phyloP scores from a whole-genome alignment of 2,888 invertebrate species.

The Oscheius onirici region DNA sequence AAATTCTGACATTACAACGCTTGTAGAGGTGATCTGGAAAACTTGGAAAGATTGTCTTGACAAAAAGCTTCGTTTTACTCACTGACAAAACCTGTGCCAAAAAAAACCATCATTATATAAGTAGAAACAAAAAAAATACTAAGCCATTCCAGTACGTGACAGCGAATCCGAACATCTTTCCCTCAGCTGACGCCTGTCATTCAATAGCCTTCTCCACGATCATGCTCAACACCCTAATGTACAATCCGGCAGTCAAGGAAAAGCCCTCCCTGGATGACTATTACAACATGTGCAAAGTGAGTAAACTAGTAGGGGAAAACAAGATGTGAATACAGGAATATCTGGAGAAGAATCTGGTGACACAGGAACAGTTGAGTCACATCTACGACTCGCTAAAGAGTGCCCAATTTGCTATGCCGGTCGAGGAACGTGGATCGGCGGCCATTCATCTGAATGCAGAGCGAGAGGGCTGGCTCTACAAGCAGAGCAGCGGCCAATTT shows the following conservation, averaged over 20 bases:
- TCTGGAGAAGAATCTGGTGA: conserved; percentile 24
- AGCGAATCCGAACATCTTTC: conserved; percentile 40
- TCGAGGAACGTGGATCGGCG: conserved; percentile 31
- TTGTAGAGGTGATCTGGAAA: too few species aligned
- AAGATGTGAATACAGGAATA: conserved; percentile 23
- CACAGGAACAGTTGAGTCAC: conserved; percentile 10
- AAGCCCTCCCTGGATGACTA: conserved; percentile 50
- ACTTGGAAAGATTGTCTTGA: too few species aligned
- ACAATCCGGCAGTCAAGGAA: conserved; percentile 59
- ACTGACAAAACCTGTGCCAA: too few species aligned
- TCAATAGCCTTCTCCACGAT: conserved; percentile 57
- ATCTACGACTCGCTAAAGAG: conserved; percentile 31
- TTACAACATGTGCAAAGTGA: conserved; percentile 43
- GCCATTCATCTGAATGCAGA: conserved; percentile 34
- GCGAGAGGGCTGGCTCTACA: conserved; percentile 59
- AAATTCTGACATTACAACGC: too few species aligned
- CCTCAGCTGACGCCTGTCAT: conserved; percentile 47
- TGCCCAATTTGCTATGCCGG: conserved; percentile 32
- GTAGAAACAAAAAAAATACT: too few species aligned
- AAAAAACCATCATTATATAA: too few species aligned
- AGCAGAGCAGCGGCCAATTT: conserved; percentile 56
- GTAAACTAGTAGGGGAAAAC: neutral
- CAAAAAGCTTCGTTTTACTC: too few species aligned
- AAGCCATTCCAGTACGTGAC: conserved; percentile 35
- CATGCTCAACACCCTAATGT: conserved; percentile 60